These are phyloP conservation scores for Grantiella picta DNA, from an alignment of 2,113 vertebrate species.

Conservation along the genomic window DNA sequence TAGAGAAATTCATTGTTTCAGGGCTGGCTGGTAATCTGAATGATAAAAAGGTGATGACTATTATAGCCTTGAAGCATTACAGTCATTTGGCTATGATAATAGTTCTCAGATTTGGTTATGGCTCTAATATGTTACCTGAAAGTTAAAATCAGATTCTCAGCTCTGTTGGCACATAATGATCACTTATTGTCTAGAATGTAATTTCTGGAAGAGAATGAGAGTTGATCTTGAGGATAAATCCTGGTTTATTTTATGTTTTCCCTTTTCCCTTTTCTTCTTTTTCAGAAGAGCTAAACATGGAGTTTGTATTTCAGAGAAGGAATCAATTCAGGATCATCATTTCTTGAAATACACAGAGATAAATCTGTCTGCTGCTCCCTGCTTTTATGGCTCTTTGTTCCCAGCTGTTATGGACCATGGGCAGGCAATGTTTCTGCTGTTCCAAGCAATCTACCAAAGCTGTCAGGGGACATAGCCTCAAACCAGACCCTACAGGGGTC, in stretches of 20 bases:
- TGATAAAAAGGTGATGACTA: conserved; percentile 51
- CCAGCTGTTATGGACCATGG: neutral
- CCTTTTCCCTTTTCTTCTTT: neutral
- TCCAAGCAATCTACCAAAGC: neutral
- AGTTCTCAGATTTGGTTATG: conserved; percentile 49
- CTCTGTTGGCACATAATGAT: conserved; percentile 17
- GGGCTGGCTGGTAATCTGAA: conserved; percentile 25
- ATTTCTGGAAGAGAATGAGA: conserved; percentile 6
- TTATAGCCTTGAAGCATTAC: conserved; percentile 54
- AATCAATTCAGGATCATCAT: neutral
- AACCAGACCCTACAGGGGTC: neutral
- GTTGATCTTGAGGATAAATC: neutral
- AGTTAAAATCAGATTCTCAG: conserved; percentile 51
- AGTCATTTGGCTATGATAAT: conserved; percentile 59
- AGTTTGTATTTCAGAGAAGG: neutral
- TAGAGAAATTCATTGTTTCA: conserved; percentile 39
- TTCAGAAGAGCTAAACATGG: neutral
- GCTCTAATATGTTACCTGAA: conserved; percentile 50
- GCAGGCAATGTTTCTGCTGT: neutral
- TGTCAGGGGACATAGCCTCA: neutral
- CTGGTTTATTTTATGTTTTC: neutral
- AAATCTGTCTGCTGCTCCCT: neutral
- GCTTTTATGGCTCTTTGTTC: neutral
- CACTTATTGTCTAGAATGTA: neutral
- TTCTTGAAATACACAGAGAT: neutral